Percentiles rank a stretch among this genome's conserved stretches.
phyloP scores from a whole-genome alignment of 2,113 vertebrate genomes.

The Callospermophilus lateralis region DNA sequence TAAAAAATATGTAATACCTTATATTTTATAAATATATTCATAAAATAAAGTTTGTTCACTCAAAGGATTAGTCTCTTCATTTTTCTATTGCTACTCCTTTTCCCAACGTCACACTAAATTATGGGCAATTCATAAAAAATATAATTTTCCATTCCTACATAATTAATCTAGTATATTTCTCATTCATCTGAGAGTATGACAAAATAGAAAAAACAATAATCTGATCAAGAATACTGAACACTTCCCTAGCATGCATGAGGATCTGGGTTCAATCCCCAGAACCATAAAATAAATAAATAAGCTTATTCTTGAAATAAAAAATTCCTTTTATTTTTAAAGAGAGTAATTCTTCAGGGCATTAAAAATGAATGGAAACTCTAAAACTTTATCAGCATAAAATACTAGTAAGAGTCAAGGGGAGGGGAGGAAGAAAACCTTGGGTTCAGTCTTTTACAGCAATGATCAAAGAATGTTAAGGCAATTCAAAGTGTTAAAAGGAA shows the following conservation, averaged over 20 bases:
- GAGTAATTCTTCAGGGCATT: constrained; percentile 35
- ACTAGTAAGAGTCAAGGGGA: not conserved
- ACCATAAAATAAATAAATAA: not conserved
- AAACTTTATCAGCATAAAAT: constrained; percentile 40
- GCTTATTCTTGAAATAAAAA: constrained; percentile 13
- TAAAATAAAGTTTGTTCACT: constrained; percentile 39
- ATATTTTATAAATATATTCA: constrained; percentile 43
- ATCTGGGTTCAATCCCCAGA: not conserved
- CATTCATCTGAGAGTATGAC: not conserved
- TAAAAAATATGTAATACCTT: not conserved
- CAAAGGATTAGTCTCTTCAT: not conserved
- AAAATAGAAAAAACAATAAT: constrained; percentile 1
- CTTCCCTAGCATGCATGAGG: not conserved
- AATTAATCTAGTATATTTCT: constrained; percentile 59
- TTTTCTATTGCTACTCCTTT: constrained; percentile 57
- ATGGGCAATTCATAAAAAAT: constrained; percentile 42
- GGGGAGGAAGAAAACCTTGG: not conserved
- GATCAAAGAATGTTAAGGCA: constrained; percentile 36
- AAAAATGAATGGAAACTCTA: constrained; percentile 36
- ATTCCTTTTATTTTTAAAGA: constrained; percentile 41
- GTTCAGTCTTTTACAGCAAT: constrained; percentile 50
- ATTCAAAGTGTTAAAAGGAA: constrained; percentile 52
- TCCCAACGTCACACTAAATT: constrained; percentile 60
- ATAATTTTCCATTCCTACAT: constrained; percentile 10
- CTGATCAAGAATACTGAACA: constrained; percentile 32